These are phyloP conservation scores for Scolopax bukidnonensis DNA, from an alignment of 2,797 vertebrate genomes.

Conservation along the genomic window DNA sequence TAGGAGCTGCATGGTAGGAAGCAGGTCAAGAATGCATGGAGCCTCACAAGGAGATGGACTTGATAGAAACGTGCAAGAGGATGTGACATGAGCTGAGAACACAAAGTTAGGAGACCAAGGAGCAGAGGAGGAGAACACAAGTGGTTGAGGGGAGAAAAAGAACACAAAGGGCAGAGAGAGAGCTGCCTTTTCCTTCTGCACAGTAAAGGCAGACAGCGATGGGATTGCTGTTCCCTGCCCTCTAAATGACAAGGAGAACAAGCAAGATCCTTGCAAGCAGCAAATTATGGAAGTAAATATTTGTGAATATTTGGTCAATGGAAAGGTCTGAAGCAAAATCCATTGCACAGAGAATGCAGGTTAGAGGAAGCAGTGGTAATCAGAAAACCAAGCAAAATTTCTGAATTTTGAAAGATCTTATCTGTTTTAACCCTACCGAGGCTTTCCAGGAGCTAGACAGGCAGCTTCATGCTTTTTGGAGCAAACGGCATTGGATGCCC, in stretches of 20 bases:
- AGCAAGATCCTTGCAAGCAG: background rate
- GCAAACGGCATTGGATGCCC: background rate
- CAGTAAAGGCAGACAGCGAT: background rate
- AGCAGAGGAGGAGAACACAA: background rate
- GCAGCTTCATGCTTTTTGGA: background rate
- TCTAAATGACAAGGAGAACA: background rate
- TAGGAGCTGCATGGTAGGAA: background rate
- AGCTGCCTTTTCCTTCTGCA: background rate
- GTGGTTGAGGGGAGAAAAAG: background rate
- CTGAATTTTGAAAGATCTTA: background rate
- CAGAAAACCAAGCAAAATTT: background rate
- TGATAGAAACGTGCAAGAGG: fast-evolving
- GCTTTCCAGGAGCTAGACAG: background rate
- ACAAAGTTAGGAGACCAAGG: background rate
- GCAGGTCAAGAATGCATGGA: fast-evolving
- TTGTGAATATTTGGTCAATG: background rate
- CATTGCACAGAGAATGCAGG: background rate
- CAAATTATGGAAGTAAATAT: background rate
- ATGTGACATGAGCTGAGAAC: background rate
- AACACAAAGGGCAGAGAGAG: background rate
- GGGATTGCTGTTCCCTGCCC: background rate
- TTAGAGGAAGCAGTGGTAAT: background rate
- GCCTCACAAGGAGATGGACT: background rate
- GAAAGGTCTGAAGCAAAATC: background rate
- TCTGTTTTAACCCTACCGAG: background rate